These are phyloP conservation scores for Brachyhypopomus occidentalis DNA, from an alignment of 2,113 vertebrate genomes.

Conservation along the genomic window DNA sequence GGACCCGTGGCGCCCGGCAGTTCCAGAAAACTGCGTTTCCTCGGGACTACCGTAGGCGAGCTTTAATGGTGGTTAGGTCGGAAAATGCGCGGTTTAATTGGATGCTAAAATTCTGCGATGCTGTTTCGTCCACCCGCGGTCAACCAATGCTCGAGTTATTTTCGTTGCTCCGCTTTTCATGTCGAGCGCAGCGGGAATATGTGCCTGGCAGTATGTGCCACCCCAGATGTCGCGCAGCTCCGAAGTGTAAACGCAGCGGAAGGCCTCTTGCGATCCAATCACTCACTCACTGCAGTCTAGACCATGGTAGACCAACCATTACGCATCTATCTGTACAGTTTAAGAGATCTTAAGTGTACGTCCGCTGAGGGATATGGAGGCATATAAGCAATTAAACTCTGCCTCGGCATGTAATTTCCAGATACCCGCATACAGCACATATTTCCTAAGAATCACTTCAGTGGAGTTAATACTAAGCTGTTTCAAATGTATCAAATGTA, in stretches of 20 bases:
- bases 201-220: not conserved
- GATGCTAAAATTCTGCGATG: not conserved
- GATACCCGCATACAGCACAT: not conserved
- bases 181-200: not conserved
- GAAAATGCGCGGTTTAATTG: not conserved
- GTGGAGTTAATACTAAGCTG: not conserved
- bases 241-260: not conserved
- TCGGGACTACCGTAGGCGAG: not conserved
- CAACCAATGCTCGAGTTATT: not conserved
- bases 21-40: slow-evolving; percentile 1
- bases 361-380: not conserved
- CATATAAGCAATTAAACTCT: not conserved
- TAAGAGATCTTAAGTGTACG: not conserved
- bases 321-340: slow-evolving; percentile 7
- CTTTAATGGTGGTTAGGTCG: not conserved
- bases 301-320: slow-evolving; percentile 11
- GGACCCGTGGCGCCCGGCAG: not conserved
- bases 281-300: not conserved
- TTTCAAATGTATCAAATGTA: not conserved
- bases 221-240: not conserved
- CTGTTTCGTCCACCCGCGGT: not conserved
- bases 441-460: not conserved
- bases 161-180: not conserved
- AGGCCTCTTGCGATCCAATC: not conserved
- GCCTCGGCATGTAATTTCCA: not conserved